Percentiles rank a stretch among this genome's conserved stretches.
These are phyloP conservation scores for Cinclus cinclus DNA, from an alignment of 2,113 vertebrate genomes.

Conservation along the genomic window DNA sequence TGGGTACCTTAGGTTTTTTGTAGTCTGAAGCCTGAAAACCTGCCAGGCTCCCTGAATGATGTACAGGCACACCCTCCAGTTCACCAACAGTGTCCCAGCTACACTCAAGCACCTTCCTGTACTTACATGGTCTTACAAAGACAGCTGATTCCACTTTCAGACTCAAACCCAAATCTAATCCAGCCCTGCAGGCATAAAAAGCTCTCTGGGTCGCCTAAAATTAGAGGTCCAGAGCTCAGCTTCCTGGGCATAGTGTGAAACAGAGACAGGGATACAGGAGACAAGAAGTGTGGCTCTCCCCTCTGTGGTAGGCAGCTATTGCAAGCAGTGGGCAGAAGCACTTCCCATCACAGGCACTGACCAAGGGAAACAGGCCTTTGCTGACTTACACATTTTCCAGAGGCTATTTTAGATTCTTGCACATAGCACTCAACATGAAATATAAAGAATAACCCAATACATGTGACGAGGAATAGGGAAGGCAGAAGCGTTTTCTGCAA, in stretches of 20 bases:
- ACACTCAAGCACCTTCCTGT: rapidly evolving
- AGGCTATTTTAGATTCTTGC: neutral
- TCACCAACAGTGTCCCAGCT: no score
- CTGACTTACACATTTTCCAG: neutral
- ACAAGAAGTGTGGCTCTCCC: neutral
- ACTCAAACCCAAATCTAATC: neutral
- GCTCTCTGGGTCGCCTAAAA: neutral
- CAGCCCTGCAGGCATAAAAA: neutral
- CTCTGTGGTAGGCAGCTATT: rapidly evolving
- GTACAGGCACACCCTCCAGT: neutral
- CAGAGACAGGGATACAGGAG: neutral
- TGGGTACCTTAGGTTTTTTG: neutral
- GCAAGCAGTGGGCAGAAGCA: neutral
- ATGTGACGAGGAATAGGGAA: neutral
- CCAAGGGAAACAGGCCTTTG: neutral
- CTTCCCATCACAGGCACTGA: neutral
- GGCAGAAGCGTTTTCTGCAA: neutral
- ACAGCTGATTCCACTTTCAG: neutral
- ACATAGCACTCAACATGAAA: rapidly evolving
- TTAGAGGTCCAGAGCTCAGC: neutral
- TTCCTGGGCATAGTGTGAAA: neutral
- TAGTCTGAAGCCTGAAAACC: neutral
- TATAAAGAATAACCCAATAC: neutral
- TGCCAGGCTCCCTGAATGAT: neutral
- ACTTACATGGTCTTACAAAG: neutral